Base-by-base conservation (phyloP, 2,888 invertebrate genomes). In the Hemicrepidius hirtus region DNA sequence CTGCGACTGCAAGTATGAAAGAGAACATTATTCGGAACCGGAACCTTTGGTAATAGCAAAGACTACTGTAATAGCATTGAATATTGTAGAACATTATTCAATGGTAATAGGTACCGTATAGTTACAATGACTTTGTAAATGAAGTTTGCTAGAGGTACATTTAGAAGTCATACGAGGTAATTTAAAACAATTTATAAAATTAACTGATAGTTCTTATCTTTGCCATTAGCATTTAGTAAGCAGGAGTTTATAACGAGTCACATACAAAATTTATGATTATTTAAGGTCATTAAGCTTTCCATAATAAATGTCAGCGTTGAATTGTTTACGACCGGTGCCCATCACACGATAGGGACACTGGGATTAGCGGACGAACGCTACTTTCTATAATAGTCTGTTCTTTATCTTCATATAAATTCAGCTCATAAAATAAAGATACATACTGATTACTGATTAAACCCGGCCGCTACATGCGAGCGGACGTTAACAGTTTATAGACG, bases 361-460 rank as follows among this genome's bases (percentile, higher is more conserved):
- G 68, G 71, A 74, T 68, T 57, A 71, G 68, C 70, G 60, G 64
- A 68, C 73, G 65, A 76, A 75, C 75, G 76, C 78, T 79, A 80
- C 82, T 82, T 82, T 82, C 80, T 82, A 81, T 80, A 77, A 80
- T 77, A 80, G 81, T 78, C 78, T 77, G 77, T 78, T 79, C 80
- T 81, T 82, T 81, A 83, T 83, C 81, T 82, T 79, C 78, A 80
- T 82, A 83, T 83, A 83, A 82, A 83, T 82, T 81, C 81, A 79
- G 78, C 78, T 78, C 83, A 80, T 84, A 82, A 83, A 84, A 80
- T 82, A 83, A 82, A 84, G 84, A 84, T 85, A 85, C 84, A 85
- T 84, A 85, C 84, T 85, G 84, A 84, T 85, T 84, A 84, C 83
- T 83, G 83, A 83, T 84, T 84, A 84, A 84, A 82, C 80, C 80